Evolutionary conservation across 2,113 vertebrate genomes (phyloP), one percentile per base, ranked within the genome.

Genomic region (Bos javanicus): DNA sequence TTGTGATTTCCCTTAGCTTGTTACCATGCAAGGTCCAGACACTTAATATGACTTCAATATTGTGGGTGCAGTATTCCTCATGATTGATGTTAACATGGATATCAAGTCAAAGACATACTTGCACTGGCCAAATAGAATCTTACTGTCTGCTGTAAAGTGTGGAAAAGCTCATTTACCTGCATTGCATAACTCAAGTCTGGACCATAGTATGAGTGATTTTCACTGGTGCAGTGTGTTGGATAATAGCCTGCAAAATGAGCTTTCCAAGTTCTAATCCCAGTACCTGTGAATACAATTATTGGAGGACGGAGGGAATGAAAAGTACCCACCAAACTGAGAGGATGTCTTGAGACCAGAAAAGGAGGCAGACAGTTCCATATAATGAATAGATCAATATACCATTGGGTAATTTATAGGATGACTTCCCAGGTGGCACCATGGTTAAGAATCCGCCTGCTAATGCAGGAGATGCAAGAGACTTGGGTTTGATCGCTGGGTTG

Each of bases 61-160:
- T 48, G 57, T 85, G 74, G 46, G 43, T 74, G 6, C 12, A 56
- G 6, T 74, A 16, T 90, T 52, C n/a, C 39, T 97, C 13, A 33
- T 83, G 81, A 83, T 30, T 82, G 19, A 7, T 71, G 23, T 36
- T 93, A 46, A 88, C 87, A 91, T n/a, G 17, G n/a, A 30, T 81
- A 62, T 76, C 96, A 97, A 91, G 46, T 88, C 90, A 96, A 96
- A 94, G 85, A 62, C 85, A 90, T 30, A 62, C 59, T 57, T 93
- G 21, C 33, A 62, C 36, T 97, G 57, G 16, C 57, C 74, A 87
- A 90, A 80, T 36, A 87, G 56, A 91, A 95, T 39, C n/a, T 82
- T 80, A 33, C 48, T 48, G 28, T 93, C 62, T 71, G 30, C 59
- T 95, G 52, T 91, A 88, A 96, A 93, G 86, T 36, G 15, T 74